Evolutionary conservation across 2,888 invertebrate species (phyloP), one percentile per base, ranked within the genome.

Genomic region (Coenonympha glycerion): DNA sequence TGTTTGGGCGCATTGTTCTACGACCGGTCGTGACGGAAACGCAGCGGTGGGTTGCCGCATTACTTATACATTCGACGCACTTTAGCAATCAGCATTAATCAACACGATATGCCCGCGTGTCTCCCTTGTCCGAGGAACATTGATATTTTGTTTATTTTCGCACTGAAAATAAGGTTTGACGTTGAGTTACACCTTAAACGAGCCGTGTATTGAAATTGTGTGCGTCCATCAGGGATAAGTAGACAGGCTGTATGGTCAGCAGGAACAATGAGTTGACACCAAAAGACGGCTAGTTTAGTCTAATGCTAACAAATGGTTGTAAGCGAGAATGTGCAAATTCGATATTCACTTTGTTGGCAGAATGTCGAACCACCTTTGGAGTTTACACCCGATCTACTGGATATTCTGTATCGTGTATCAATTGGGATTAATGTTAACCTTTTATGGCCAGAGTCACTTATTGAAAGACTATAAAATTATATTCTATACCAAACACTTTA

Each of bases 51-150:
- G 78, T 71, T 77, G 71, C 66, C 68, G 64, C 76, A 84, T 87
- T 85, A 83, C 77, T 84, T 86, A 85, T 86, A 79, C 84, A 86
- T 82, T 79, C 73, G 77, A 78, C 77, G 79, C 77, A 79, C 79
- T 84, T 82, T 79, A 83, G 84, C 83, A 86, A 87, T 86, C 84
- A 86, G 76, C 86, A 86, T 86, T 84, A 76, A 84, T 86, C 86
- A 85, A 76, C 78, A 73, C 73, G 73, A 79, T 79, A 76, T 78
- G 78, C 76, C 71, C 70, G 73, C 72, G 71, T 75, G 79, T 79
- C 79, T 76, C 70, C 63, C 66, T 69, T 69, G 73, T 71, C 71
- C 69, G 62, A 67, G 63, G 66, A 65, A 63, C 65, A 73, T 71
- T 78, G 79, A 82, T n/a, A n/a, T n/a, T 79, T 84, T 83, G 80